Evolutionary conservation across 2,888 invertebrate genomes (phyloP).

Genomic region (Branchipolynoe longqiensis): DNA sequence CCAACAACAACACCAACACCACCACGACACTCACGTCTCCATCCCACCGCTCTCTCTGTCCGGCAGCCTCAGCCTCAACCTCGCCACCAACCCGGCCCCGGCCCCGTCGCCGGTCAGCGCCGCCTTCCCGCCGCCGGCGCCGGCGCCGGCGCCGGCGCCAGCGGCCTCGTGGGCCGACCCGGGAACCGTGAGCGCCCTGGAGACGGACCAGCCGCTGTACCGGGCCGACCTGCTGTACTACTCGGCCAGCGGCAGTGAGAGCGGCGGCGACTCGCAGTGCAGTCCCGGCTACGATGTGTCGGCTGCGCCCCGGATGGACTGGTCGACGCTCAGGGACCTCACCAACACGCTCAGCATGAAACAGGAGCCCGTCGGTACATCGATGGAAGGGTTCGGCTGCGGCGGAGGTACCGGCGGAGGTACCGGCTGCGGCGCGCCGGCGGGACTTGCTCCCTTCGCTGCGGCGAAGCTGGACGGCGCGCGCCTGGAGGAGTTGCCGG

Average conservation of each 20-base stretch:
- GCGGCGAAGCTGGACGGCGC: not conserved
- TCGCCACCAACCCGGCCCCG: not conserved
- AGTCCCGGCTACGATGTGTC: not conserved
- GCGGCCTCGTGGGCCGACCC: not conserved
- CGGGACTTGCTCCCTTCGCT: not conserved
- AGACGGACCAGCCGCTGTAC: slow-evolving; percentile 1
- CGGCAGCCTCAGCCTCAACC: not conserved
- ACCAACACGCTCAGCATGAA: not conserved
- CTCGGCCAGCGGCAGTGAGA: slow-evolving; percentile 24
- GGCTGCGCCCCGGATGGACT: not conserved
- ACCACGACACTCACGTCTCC: not conserved
- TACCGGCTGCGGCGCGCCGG: not conserved
- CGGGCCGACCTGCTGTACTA: slow-evolving; percentile 10
- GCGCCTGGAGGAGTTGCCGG: not conserved
- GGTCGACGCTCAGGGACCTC: not conserved
- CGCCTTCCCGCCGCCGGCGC: not conserved
- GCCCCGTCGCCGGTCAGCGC: not conserved
- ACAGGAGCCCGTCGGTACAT: slow-evolving; percentile 3
- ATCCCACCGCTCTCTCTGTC: not conserved
- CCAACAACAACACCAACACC: not conserved
- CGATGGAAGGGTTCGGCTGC: not conserved
- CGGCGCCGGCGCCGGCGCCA: not conserved
- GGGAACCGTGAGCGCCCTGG: not conserved
- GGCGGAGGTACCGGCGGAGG: too few species aligned
- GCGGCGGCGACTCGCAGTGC: not conserved